These are phyloP conservation scores for Magallana angulata DNA, from an alignment of 1,140 invertebrate species.

Conservation along the genomic window DNA sequence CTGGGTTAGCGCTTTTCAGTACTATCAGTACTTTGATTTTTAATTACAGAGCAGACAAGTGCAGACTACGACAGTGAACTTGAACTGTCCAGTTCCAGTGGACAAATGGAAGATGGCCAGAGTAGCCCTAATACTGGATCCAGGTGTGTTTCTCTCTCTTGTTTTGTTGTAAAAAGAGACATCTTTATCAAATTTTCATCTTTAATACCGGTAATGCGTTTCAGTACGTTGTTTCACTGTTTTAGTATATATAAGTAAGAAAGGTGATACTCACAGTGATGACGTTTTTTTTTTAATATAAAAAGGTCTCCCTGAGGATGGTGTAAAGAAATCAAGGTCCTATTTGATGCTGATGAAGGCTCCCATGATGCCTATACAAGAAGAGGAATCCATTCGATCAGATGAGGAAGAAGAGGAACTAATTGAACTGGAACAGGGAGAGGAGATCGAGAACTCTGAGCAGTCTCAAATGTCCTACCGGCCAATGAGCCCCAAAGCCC, in stretches of 20 bases:
- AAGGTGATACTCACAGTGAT: not conserved
- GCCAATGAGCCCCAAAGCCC: constrained; percentile 73
- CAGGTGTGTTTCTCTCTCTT: constrained; percentile 60
- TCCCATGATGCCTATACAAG: constrained; percentile 57
- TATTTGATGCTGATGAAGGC: constrained; percentile 71
- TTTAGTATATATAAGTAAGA: too few relatives aligned
- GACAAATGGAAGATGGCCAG: constrained; percentile 69
- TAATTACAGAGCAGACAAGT: constrained; percentile 71
- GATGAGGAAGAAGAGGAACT: constrained; percentile 60
- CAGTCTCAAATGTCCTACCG: constrained; percentile 76
- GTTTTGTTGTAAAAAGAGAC: too few relatives aligned
- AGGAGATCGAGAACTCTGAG: constrained; percentile 64
- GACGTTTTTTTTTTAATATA: not conserved
- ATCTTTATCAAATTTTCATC: not conserved
- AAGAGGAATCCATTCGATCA: constrained; percentile 61
- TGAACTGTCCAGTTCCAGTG: constrained; percentile 65
- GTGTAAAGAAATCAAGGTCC: constrained; percentile 71
- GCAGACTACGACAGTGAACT: constrained; percentile 60
- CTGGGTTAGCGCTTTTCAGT: too few relatives aligned
- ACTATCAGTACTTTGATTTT: not conserved
- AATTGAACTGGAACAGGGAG: constrained; percentile 58
- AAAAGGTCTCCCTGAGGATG: constrained; percentile 72
- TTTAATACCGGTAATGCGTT: not conserved
- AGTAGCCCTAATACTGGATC: constrained; percentile 74
- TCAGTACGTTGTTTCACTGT: not conserved